Evolutionary conservation across 2,797 vertebrate genomes (phyloP).

Genomic region (Xenopus petersii): DNA sequence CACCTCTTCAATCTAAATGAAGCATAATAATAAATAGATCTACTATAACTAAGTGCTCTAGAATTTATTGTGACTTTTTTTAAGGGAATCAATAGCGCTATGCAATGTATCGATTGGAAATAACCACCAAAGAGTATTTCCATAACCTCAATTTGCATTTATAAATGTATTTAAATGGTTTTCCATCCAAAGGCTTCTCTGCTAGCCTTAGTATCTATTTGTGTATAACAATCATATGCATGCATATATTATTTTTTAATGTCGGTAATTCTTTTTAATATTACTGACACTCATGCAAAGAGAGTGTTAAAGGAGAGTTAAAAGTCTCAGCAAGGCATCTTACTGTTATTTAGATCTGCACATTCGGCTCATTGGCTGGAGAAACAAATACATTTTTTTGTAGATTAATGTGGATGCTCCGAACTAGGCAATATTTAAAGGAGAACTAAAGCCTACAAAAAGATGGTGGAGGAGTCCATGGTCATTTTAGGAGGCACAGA

Average conservation of each 20-base stretch:
- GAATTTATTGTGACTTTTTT: constrained; percentile 64
- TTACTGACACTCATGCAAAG: background rate
- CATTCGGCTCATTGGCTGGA: too few species aligned
- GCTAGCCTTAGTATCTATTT: constrained; percentile 27
- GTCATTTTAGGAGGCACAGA: too few species aligned
- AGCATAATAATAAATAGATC: constrained; percentile 60
- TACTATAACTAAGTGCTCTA: constrained; percentile 65
- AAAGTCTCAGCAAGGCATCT: too few species aligned
- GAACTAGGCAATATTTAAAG: too few species aligned
- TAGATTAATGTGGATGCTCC: too few species aligned
- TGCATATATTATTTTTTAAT: constrained; percentile 28
- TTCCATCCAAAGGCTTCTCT: constrained; percentile 48
- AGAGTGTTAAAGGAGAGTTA: too few species aligned
- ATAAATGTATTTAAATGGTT: constrained; percentile 61
- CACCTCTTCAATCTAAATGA: constrained; percentile 61
- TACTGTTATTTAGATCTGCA: too few species aligned
- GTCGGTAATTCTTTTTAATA: background rate
- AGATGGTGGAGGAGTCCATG: too few species aligned
- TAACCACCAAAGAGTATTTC: constrained; percentile 56
- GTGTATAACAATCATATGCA: background rate
- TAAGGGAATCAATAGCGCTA: constrained; percentile 62
- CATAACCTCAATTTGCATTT: constrained; percentile 46
- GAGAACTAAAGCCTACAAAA: too few species aligned
- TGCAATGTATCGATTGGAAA: constrained; percentile 62
- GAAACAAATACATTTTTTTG: too few species aligned